These are phyloP conservation scores for Cyprinella venusta DNA, from an alignment of 2,797 vertebrate genomes.

Conservation along the genomic window DNA sequence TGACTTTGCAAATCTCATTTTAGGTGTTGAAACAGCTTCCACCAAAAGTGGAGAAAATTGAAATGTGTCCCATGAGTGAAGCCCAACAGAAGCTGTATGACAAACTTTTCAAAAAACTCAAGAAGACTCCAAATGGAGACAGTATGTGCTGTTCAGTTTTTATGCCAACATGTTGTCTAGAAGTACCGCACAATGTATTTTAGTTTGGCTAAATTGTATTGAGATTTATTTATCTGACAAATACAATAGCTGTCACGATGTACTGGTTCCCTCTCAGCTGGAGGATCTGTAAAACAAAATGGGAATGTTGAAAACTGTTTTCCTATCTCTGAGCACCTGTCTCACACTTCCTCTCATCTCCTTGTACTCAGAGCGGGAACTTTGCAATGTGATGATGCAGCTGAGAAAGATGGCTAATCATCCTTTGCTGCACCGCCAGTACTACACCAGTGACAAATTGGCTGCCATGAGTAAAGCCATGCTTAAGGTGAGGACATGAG, in stretches of 20 bases:
- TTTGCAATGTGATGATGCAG: constrained; percentile 96
- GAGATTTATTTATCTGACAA: neutral
- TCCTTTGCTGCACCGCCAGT: constrained; percentile 91
- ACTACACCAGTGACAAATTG: constrained; percentile 91
- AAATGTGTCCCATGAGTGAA: constrained; percentile 90
- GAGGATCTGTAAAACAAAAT: neutral
- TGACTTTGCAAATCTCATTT: neutral
- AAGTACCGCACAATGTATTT: neutral
- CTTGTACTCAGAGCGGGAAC: constrained; percentile 78
- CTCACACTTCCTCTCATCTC: neutral
- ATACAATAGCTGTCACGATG: neutral
- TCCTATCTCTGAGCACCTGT: neutral
- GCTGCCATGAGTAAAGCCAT: constrained; percentile 91
- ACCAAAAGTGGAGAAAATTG: constrained; percentile 85
- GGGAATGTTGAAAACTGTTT: neutral
- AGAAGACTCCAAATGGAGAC: constrained; percentile 77
- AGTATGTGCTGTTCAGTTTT: constrained; percentile 73
- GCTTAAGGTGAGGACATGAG: constrained; percentile 85
- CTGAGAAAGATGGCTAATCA: constrained; percentile 99
- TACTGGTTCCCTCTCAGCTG: neutral
- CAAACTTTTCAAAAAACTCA: constrained; percentile 83
- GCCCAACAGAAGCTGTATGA: constrained; percentile 88
- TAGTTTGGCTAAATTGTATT: neutral
- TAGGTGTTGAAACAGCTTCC: constrained; percentile 92
- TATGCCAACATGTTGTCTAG: neutral